Evolutionary conservation across 2,888 invertebrate species (phyloP), one percentile per base, ranked within the genome.

Genomic region (Pterostichus madidus): DNA sequence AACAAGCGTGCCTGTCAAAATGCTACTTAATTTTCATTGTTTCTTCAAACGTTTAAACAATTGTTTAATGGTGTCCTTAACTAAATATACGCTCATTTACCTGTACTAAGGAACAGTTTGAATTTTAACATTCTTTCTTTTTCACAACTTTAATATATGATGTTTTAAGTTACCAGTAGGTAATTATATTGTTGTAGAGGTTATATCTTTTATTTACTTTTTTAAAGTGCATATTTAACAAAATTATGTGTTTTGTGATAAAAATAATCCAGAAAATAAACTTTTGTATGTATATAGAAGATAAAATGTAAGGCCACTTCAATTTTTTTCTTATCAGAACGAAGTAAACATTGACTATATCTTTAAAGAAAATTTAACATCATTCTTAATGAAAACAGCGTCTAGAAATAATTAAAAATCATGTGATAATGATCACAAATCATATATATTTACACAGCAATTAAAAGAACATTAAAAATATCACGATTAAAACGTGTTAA

Each of bases 221-320:
- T 32, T n/a, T 35, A 35, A 35, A 64, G 64, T 13, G 32, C 5
- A 35, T 64, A 64, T 64, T 64, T 64, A 64, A 11, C 32, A 64
- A 35, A 64, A 64, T 64, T 35, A 35, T 64, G 64, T 64, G 64
- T 64, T 64, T 35, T 10, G 32, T n/a, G 64, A 64, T 64, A 64
- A 64, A 49, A 11, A 64, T 64, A 64, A 64, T 64, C 35, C 68
- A 44, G 68, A 46, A 17, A 44, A 71, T 44, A 44, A 17, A 17
- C 17, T 71, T 39, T 13, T 44, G 68, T 71, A 24, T 68, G 44
- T 68, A 17, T 15, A 44, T 4, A n/a, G 17, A 10, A 71, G 68
- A 71, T 71, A 71, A 71, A 13, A 24, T 44, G 39, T 13, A 15
- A 71, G 68, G 68, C 24, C 68, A 71, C 46, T 71, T 71, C 44